Evolutionary conservation across 2,888 invertebrate species (phyloP), one percentile per base, ranked within the genome.

Genomic region (Chromoteleia sp.): DNA sequence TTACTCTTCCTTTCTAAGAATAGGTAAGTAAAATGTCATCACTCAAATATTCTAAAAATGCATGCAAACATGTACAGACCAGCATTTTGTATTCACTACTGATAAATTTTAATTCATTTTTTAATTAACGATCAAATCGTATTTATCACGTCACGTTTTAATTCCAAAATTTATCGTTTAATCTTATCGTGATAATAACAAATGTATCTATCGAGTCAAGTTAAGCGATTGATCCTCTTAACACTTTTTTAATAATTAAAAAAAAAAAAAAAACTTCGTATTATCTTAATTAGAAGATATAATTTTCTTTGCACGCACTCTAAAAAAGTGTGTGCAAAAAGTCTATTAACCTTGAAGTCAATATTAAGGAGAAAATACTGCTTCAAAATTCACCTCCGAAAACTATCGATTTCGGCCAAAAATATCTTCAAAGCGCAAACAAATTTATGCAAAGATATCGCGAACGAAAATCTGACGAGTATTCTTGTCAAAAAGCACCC

Each of bases 31-130:
- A 41, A 70, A 36, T 12, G 33, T 58, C 58, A 70, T 58, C 58
- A 70, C 36, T 70, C 56, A 68, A 70, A 58, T 48, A 58, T 58
- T 45, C 54, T 17, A 58, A 70, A 58, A 58, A 54, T 70, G 54
- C 10, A 8, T 10, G 5, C 25, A 65, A 58, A 21, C 36, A 0
- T 33, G 10, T 6, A 8, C 10, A 33, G 33, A 33, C 33, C 5
- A 8, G 33, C n/a, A n/a, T n/a, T n/a, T n/a, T n/a, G n/a, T n/a
- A n/a, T n/a, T n/a, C n/a, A n/a, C n/a, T n/a, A n/a, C n/a, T 25
- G 5, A 25, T n/a, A 6, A 12, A 25, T 19, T n/a, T 12, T 5
- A 12, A 6, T 48, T 15, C 3, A 48, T 14, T 48, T n/a, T 12
- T 25, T 5, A 25, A 1, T 52, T 12, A 29, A n/a, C 10, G 1